phyloP scores from a whole-genome alignment of 2,888 invertebrate genomes.

The Anagyrus pseudococci region DNA sequence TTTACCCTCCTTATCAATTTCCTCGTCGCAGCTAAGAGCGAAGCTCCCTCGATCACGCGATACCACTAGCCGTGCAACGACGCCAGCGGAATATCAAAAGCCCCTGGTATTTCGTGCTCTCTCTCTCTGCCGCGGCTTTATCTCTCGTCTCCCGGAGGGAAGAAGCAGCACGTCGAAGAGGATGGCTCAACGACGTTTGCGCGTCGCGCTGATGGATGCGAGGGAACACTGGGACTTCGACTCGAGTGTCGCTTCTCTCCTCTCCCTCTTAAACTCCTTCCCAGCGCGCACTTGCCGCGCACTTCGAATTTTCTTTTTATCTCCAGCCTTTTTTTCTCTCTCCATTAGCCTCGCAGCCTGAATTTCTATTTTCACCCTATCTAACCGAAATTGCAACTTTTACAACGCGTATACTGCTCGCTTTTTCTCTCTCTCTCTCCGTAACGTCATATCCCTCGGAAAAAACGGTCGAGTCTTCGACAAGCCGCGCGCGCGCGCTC shows the following conservation, averaged over 20 bases:
- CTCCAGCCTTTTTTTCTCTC: too few relatives aligned
- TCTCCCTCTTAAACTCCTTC: neutral
- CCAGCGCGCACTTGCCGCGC: too few relatives aligned
- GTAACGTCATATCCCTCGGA: neutral
- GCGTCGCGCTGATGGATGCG: neutral
- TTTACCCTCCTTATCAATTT: constrained; percentile 22
- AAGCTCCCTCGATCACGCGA: neutral
- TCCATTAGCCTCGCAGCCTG: too few relatives aligned
- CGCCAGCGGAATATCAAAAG: constrained; percentile 23
- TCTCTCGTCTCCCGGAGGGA: neutral
- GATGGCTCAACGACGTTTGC: too few relatives aligned
- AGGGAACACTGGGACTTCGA: neutral
- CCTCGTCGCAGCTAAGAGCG: neutral
- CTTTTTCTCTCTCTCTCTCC: neutral
- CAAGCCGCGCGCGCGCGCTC: neutral
- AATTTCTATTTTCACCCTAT: too few relatives aligned
- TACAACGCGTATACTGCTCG: too few relatives aligned
- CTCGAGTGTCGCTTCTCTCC: neutral
- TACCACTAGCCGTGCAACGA: constrained; percentile 7
- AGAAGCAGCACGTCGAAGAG: too few relatives aligned
- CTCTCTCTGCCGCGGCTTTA: too few relatives aligned
- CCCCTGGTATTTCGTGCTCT: constrained; percentile 9
- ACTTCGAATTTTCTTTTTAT: too few relatives aligned
- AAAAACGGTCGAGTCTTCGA: neutral
- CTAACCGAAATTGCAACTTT: too few relatives aligned